Evolutionary conservation across 2,113 vertebrate species (phyloP), one percentile per base, ranked within the genome.

Genomic region (Peromyscus polionotus): DNA sequence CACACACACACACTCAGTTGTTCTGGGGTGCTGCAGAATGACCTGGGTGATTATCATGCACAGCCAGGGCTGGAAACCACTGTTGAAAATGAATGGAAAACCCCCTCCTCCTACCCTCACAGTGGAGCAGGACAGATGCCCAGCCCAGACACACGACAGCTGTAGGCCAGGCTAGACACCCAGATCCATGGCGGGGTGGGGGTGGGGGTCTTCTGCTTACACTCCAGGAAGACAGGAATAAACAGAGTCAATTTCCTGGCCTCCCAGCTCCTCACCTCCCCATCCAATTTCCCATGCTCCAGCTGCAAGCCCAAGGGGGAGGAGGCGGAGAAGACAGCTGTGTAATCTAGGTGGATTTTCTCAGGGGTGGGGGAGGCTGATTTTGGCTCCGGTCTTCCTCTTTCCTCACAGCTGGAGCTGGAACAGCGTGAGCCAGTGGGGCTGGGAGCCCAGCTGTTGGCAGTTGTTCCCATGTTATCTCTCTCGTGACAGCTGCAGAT

Each of bases 311-410:
- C 59, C n/a, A 76, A 79, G 72, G 75, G 48, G 33, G 79, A 2
- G 67, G 12, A 68, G 72, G 75, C 0, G 31, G 79, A 61, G 54
- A 67, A 36, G 57, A 94, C 97, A 98, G 97, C 97, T 97, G 97
- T 91, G 57, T 97, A 90, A 96, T 97, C 96, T 97, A 72, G 91
- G 67, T 95, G 93, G 92, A 95, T 96, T 95, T 98, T 97, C 97
- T 97, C 94, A 96, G 81, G 93, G 85, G 81, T 93, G 42, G 77
- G 94, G 95, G 76, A 73, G 93, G 91, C 79, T 67, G 83, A 51
- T 24, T 94, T 93, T 93, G 96, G 95, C 93, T 95, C 75, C 67
- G 28, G 88, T 3, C 76, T 93, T 57, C 20, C 81, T 87, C 72
- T 61, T 95, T 72, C 81, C 59, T 95, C 97, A 92, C 95, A 97